A percentile compares a stretch with the other conserved stretches of the same genome.
Conservation (phyloP, 2,888 invertebrate genomes). For the Noctua janthina region DNA sequence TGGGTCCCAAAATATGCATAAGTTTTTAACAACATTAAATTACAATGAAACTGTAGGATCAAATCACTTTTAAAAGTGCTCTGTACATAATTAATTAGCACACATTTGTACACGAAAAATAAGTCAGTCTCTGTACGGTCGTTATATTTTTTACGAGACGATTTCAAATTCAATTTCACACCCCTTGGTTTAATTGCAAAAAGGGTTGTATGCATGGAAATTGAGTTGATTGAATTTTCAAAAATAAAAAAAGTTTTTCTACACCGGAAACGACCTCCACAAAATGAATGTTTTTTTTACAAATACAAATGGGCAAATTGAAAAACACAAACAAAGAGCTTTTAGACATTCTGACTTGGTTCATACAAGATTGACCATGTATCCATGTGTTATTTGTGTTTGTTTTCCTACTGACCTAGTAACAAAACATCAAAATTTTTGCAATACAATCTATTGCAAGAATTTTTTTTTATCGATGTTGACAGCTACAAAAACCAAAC, state of each 20-base stretch:
- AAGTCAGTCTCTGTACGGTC: neutral
- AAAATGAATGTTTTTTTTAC: neutral
- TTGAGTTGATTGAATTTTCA: constrained; percentile 26
- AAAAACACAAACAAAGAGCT: neutral
- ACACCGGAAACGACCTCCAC: too few species aligned
- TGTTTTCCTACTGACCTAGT: neutral
- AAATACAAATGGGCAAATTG: neutral
- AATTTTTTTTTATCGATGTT: too few species aligned
- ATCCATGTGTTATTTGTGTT: too few species aligned
- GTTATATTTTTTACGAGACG: constrained; percentile 30
- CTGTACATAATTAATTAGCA: neutral
- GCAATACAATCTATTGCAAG: too few species aligned
- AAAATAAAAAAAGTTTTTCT: neutral
- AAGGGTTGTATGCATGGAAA: neutral
- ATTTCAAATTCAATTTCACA: constrained; percentile 42
- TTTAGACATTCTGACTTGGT: neutral
- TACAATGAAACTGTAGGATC: neutral
- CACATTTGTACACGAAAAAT: neutral
- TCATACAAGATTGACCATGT: neutral
- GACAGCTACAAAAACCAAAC: neutral
- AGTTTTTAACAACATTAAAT: neutral
- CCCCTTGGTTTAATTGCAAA: constrained; percentile 36
- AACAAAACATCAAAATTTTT: neutral
- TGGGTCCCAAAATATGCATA: neutral
- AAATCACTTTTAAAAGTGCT: neutral